Base-by-base conservation (phyloP, 2,888 invertebrate genomes). In the Scotopteryx bipunctaria region DNA sequence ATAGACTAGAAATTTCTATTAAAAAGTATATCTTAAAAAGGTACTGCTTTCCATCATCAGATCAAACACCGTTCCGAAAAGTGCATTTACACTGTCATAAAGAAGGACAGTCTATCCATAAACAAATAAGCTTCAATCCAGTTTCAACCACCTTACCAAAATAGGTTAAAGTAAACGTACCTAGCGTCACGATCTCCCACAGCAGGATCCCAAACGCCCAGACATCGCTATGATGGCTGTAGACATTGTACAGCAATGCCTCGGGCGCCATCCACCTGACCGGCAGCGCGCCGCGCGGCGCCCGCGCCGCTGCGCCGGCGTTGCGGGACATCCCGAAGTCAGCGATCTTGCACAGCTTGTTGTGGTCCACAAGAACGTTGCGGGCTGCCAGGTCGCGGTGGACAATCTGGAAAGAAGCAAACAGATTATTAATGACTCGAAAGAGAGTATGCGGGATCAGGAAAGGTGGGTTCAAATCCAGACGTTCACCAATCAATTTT, bases 261-360 rank as follows among this genome's bases (percentile, higher is more conserved):
- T 96, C 96, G 0, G 96, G 96, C 2, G 96, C 95, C 96, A 96
- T 96, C 96, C 96, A 96, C 15, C 95, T 89, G 41, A 95, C 94
- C 0, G 94, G 94, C 64, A 94, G 74, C 11, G 94, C 94, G 9
- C 92, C 92, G 2, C 92, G 84, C 0, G 82, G 74, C 71, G 91
- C 88, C 58, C 80, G 81, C 64, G 78, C 88, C 0, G 79, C 73
- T 0, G 75, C 79, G 9, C 86, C 87, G 0, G 84, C 92, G 62
- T 93, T 93, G 47, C 96, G 91, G 6, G 96, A 96, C 93, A 96
- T 95, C 50, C 96, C 96, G 80, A 96, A 97, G 88, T 96, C 96
- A 1, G 96, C 96, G 59, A 97, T 95, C 91, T 97, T 97, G 81
- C 96, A 96, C 53, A 95, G 91, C 76, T 96, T 96, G 81, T 96